These are phyloP conservation scores for Crepidodera aurea DNA, from an alignment of 2,888 invertebrate species.

Conservation along the genomic window DNA sequence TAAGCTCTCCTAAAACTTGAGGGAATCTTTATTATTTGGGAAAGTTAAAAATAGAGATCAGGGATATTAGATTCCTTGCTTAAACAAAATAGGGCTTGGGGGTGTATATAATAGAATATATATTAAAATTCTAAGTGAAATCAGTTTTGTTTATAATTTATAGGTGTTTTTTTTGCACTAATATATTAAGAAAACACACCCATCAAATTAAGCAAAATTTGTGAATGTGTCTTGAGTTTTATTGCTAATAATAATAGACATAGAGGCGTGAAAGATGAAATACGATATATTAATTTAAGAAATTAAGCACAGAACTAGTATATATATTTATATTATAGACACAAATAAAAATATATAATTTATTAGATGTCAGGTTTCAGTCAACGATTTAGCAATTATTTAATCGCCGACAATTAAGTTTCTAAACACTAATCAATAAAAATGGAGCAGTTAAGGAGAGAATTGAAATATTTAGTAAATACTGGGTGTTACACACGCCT, in stretches of 20 bases:
- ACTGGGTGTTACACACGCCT: conserved; percentile 32
- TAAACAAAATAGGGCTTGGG: no score
- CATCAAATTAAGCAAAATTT: conserved; percentile 8
- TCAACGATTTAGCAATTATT: conserved; percentile 23
- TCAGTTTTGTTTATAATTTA: neutral
- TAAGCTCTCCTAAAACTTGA: no score
- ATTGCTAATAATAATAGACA: conserved; percentile 24
- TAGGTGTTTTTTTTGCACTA: conserved; percentile 4
- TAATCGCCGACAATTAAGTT: conserved; percentile 25
- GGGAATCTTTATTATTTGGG: no score
- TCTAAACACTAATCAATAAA: conserved; percentile 21
- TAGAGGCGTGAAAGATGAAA: conserved; percentile 21
- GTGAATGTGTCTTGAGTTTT: neutral
- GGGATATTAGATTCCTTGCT: no score
- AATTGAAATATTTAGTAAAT: conserved; percentile 28
- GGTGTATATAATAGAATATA: no score
- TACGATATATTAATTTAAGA: conserved; percentile 24
- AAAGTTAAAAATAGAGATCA: no score
- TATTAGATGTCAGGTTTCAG: conserved; percentile 18
- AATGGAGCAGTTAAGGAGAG: conserved; percentile 21
- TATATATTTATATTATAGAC: conserved; percentile 1
- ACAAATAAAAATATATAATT: conserved; percentile 10
- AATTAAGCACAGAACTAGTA: conserved; percentile 22
- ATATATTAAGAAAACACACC: conserved; percentile 6
- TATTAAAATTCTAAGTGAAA: neutral